Evolutionary conservation across 35 echinoderm and acorn worm genomes (phyloP), one percentile per base, ranked within the genome.

Genomic region (Heliocidaris erythrogramma): DNA sequence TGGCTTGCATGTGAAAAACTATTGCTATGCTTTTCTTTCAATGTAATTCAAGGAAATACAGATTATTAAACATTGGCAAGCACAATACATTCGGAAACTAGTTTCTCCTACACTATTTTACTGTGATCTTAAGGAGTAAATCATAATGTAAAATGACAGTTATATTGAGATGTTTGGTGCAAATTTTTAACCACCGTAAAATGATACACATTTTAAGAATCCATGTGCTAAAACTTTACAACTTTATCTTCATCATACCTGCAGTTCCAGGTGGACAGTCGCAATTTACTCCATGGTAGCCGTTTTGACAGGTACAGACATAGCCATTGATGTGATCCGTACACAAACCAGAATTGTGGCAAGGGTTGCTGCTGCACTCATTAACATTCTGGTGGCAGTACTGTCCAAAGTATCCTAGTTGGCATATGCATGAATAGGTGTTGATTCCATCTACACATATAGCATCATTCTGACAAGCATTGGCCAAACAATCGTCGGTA

Each of bases 341-440:
- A 91, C 97, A 97, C 2, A 92, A 71, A 2, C 85, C 97, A 31
- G 86, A 35, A 48, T 97, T 97, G 32, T 59, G 59, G 49, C 97
- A 97, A 9, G 94, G 95, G 17, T 87, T 59, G 30, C 85, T 92
- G 27, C 48, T 49, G 59, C 97, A 97, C 85, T 97, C 97, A 49
- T 97, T 65, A 17, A 94, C 93, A 18, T 98, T 59, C 11, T 94
- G 49, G 61, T 98, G 91, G 87, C 97, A 98, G 24, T 49, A 86
- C 13, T 59, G 53, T 8, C 97, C 97, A 49, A 30, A 50, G 27
- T 88, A 96, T 24, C 93, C 95, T 29, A 35, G 91, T 48, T 13
- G 8, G 59, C 95, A 96, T 12, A 92, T 78, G 49, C 96, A 96
- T 42, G 50, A 35, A 85, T 91, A 93, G 4, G 61, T 52, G 47